Evolutionary conservation across 2,888 invertebrate genomes (phyloP), one percentile per base, ranked within the genome.

Genomic region (Eremobia ochroleuca): DNA sequence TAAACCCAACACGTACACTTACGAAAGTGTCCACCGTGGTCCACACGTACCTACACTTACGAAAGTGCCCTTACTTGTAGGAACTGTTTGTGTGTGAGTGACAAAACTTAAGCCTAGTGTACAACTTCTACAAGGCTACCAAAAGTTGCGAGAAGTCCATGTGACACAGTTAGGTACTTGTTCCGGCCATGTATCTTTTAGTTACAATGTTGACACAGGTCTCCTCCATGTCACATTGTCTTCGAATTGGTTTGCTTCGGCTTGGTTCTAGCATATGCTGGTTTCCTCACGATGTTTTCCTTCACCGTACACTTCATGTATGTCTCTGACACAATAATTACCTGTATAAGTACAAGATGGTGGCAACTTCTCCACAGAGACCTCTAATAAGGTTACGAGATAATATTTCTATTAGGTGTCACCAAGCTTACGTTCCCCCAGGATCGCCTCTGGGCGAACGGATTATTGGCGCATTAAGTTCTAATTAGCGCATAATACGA

Each of bases 371-470:
- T 70, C 15, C 21, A 13, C n/a, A 40, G 18, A 52, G 3, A 40
- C 18, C 13, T 34, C 4, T 52, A 15, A 21, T 21, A n/a, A n/a
- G 15, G 31, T 59, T 58, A 28, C 4, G 18, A 34, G 13, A 59
- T 5, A 31, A 80, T 71, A 80, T 59, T 70, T 40, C 18, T 81
- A 6, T 49, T 15, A 34, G 25, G 25, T 34, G 52, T 71, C 18
- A 34, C 31, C 4, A 73, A 81, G 43, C 58, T 73, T 81, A 78
- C 21, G 25, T 8, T 81, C 64, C 55, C 25, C 28, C n/a, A 49
- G 31, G 40, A 25, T 49, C 1, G 40, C 6, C 52, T 46, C 8
- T 15, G 40, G 40, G 25, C 31, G 28, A 58, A 58, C 37, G 74
- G 37, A 58, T 64, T 43, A 72, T 31, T 64, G 43, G 21, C 28